phyloP scores from a whole-genome alignment of 53 echinoderm and acorn worm genomes.

The Stichopus horrens region DNA sequence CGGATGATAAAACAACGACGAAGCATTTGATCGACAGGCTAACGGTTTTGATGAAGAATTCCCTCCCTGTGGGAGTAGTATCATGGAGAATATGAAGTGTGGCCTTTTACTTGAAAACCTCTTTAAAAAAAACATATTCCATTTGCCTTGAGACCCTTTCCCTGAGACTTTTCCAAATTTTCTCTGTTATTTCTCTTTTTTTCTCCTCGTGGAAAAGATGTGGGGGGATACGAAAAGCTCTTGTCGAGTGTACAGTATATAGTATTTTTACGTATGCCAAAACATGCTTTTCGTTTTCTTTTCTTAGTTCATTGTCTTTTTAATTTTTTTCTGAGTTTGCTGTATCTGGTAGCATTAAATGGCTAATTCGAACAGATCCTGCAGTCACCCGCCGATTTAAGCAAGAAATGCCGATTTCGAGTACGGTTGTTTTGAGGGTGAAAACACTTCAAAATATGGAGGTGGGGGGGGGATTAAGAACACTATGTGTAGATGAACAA shows the following conservation, averaged over 20 bases:
- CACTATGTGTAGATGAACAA: too few species aligned
- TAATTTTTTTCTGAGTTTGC: too few species aligned
- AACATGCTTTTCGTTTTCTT: too few species aligned
- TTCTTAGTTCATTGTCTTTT: too few species aligned
- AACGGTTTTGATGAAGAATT: slow-evolving; percentile 1
- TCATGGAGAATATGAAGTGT: slow-evolving; percentile 18
- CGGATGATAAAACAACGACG: slow-evolving; percentile 1
- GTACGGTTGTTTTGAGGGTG: too few species aligned
- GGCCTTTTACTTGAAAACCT: background rate
- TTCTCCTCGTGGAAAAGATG: background rate
- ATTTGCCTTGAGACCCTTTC: background rate
- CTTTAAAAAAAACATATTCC: slow-evolving; percentile 1
- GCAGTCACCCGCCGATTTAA: background rate
- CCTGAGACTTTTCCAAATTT: background rate
- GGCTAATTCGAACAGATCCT: background rate
- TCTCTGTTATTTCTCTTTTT: background rate
- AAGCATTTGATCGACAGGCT: background rate
- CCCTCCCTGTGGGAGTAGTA: slow-evolving; percentile 14
- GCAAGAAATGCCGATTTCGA: too few species aligned
- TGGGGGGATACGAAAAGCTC: background rate
- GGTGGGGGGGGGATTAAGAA: too few species aligned
- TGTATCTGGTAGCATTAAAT: too few species aligned
- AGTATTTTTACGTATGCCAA: too few species aligned
- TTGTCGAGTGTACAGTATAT: background rate
- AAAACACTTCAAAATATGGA: too few species aligned